phyloP scores from a whole-genome alignment of 2,888 invertebrate species.

The Oxystoma pomonae region DNA sequence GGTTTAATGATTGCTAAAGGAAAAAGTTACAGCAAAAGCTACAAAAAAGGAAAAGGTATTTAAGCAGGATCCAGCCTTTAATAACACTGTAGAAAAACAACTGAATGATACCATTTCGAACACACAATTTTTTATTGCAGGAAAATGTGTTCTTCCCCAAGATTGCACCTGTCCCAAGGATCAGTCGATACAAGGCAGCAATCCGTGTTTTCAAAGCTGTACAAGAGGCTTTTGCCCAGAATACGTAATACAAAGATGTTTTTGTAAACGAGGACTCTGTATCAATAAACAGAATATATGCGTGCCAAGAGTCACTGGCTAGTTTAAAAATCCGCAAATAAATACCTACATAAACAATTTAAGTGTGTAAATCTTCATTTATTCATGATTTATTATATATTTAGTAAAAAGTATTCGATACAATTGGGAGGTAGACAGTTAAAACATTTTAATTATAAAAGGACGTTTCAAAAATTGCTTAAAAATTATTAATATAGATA shows the following conservation, averaged over 20 bases:
- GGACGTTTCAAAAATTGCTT: not conserved
- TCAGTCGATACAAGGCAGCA: not conserved
- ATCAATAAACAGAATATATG: not conserved
- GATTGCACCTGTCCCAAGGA: not conserved
- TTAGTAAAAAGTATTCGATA: no score
- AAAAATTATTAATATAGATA: not conserved
- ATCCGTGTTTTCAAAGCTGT: not conserved
- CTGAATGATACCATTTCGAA: no score
- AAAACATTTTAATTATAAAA: not conserved
- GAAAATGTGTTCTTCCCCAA: not conserved
- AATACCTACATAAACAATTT: no score
- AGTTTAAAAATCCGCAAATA: no score
- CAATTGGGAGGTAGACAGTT: not conserved
- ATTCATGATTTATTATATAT: no score
- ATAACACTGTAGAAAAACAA: constrained; percentile 1
- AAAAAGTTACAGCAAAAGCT: no score
- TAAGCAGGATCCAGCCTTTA: no score
- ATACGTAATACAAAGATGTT: not conserved
- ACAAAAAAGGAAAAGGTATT: no score
- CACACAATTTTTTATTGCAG: not conserved
- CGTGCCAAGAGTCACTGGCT: no score
- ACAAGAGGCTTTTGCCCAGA: not conserved
- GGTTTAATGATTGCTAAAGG: no score
- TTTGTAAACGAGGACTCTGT: not conserved
- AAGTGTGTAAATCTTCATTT: no score